These are phyloP conservation scores for Subanguina moxae DNA, from an alignment of 1,140 invertebrate species.

Conservation along the genomic window DNA sequence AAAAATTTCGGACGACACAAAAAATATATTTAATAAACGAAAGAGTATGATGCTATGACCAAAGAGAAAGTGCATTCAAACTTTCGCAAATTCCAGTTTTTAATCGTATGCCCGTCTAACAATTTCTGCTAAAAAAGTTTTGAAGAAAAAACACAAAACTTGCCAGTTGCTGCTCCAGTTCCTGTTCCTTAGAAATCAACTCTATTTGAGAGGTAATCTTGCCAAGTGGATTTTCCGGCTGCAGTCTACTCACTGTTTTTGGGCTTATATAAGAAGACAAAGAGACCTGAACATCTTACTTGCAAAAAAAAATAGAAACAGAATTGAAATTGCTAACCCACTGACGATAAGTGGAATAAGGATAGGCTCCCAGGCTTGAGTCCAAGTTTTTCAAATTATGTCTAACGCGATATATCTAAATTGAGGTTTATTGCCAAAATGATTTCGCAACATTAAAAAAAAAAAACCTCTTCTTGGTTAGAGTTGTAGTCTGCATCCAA, in stretches of 20 bases:
- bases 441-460: no score
- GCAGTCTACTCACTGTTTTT: constrained; percentile 54
- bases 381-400: constrained; percentile 76
- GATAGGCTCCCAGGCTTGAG: constrained; percentile 79
- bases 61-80: no score
- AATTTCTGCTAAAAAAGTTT: neutral
- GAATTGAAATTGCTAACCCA: constrained; percentile 67
- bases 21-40: no score
- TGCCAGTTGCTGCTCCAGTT: constrained; percentile 44
- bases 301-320: no score
- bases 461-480: constrained; percentile 65
- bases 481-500: constrained; percentile 41
- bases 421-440: constrained; percentile 8
- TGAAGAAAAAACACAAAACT: neutral
- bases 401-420: constrained; percentile 64
- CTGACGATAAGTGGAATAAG: constrained; percentile 70
- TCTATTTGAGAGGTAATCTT: constrained; percentile 50
- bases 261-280: constrained; percentile 73
- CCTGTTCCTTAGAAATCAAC: constrained; percentile 45
- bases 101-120: neutral
- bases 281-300: constrained; percentile 48
- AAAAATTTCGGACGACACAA: no score
- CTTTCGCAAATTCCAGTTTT: no score
- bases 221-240: constrained; percentile 38
- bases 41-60: no score